phyloP scores from a whole-genome alignment of 1,140 invertebrate genomes.

The Nylanderia fulva region DNA sequence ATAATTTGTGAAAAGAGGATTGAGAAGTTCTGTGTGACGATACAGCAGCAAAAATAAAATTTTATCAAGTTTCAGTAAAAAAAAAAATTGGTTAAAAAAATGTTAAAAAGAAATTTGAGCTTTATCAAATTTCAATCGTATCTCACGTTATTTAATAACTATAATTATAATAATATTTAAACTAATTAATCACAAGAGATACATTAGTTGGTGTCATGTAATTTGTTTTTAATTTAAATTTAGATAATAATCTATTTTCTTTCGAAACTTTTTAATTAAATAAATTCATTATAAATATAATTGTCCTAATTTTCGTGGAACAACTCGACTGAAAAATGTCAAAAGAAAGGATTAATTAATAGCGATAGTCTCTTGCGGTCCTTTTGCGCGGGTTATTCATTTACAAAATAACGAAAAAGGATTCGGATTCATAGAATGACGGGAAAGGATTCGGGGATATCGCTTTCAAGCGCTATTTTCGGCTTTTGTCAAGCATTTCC shows the following conservation, averaged over 20 bases:
- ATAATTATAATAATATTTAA: neutral
- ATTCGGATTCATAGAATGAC: neutral
- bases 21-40: too few relatives aligned
- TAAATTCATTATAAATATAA: neutral
- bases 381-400: neutral
- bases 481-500: neutral
- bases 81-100: conserved; percentile 1
- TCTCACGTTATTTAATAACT: neutral
- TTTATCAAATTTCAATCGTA: conserved; percentile 9
- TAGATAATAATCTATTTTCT: neutral
- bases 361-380: neutral
- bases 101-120: conserved; percentile 4
- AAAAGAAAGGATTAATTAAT: conserved; percentile 26
- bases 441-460: conserved; percentile 6
- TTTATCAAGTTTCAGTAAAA: neutral
- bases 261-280: neutral
- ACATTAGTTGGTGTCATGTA: neutral
- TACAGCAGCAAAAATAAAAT: neutral
- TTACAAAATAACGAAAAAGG: neutral
- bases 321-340: neutral
- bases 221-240: neutral
- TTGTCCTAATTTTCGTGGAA: neutral
- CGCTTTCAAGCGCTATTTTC: neutral
- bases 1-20: too few relatives aligned
- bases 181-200: neutral